Base-by-base conservation (phyloP, 1,140 invertebrate species). In the Apocrypta bakeri region DNA sequence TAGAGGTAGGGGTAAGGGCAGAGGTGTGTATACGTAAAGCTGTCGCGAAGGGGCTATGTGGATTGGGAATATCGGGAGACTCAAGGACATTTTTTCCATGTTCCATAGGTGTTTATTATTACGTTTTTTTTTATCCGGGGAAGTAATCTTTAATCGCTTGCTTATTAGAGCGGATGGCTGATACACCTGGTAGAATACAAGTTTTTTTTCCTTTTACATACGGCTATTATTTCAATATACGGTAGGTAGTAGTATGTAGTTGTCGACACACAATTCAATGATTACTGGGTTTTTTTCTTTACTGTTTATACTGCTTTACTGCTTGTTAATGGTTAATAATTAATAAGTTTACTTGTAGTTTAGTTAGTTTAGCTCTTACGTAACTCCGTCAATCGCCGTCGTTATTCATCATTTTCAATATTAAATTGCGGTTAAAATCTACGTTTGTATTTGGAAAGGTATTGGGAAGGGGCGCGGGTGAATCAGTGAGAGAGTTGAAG, bases 211-310 rank as follows among this genome's bases (percentile, higher is more conserved):
- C 88, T 92, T 92, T 92, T 92, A 92, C 90, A 92, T 92, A 92
- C 91, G 91, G 91, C 91, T 92, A 92, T 92, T 92, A 92, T 88
- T 92, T 92, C 91, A 88, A 92, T 92, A 92, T 92, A 92, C 89
- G 91, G 90, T 92, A 91, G 91, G 91, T 92, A 92, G 89, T 91
- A 92, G 91, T 92, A 92, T 92, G 91, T 92, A 92, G 91, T 92
- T 92, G 91, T 92, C 91, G 91, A 92, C 91, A 92, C 91, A 92
- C 91, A 92, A 92, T 92, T 92, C 90, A 92, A 91, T 92, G 91
- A 89, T 92, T 92, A 92, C 89, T 92, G 91, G 88, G 90, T 81
- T 84, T 82, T 48, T 84, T 81, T 81, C 88, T 89, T 92, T 92
- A 91, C 89, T 91, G 90, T 92, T 92, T 92, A 91, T 91, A 92